phyloP scores from a whole-genome alignment of 2,113 vertebrate genomes.

The Psittacus erithacus region DNA sequence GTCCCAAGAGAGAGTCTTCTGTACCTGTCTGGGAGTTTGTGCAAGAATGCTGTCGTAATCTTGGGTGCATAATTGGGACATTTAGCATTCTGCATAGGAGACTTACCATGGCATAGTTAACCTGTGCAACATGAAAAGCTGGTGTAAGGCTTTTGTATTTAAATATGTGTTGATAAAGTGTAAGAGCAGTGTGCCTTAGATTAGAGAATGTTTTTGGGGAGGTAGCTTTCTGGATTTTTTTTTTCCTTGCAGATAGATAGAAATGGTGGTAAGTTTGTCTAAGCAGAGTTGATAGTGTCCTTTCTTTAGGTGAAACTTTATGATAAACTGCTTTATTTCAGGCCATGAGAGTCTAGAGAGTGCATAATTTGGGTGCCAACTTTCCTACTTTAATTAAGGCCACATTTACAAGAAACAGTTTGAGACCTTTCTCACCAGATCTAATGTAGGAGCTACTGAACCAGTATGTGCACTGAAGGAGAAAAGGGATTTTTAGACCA shows the following conservation, averaged over 20 bases:
- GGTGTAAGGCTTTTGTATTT: not conserved
- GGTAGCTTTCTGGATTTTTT: not conserved
- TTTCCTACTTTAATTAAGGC: not conserved
- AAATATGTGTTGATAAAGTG: not conserved
- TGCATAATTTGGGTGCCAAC: not conserved
- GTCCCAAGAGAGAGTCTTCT: not conserved
- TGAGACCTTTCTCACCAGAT: not conserved
- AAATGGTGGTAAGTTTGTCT: not conserved
- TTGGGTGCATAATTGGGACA: not conserved
- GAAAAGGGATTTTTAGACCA: not conserved
- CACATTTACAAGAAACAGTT: not conserved
- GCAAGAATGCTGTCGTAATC: not conserved
- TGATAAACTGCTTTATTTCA: not conserved
- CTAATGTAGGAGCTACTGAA: not conserved
- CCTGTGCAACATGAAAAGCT: not conserved
- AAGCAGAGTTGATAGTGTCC: rapidly evolving
- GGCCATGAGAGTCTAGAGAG: not conserved
- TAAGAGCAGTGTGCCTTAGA: not conserved
- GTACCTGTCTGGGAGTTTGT: not conserved
- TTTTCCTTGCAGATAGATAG: not conserved
- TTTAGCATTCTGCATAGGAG: not conserved
- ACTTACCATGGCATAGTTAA: not conserved
- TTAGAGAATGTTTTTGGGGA: not conserved
- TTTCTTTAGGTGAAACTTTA: not conserved
- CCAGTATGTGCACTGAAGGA: not conserved